Evolutionary conservation across 1,140 invertebrate genomes (phyloP), one percentile per base, ranked within the genome.

Genomic region (Trachelipus rathkii): DNA sequence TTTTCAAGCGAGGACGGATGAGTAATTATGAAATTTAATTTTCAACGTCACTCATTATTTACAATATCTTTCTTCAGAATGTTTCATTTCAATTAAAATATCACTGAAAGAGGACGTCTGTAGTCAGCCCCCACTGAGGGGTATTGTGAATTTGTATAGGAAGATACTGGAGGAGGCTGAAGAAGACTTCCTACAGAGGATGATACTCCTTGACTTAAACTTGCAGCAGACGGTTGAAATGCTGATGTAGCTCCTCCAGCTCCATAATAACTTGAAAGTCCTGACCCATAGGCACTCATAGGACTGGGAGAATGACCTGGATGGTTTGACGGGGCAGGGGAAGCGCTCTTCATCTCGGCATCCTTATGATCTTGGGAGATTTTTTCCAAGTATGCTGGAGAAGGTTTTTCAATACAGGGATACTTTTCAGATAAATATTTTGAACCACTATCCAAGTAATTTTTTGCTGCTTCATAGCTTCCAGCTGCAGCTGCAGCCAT

Each of bases 81-180:
- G 1, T 1, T 33, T 3, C 1, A 1, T 33, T 33, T 6, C 33
- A 33, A 60, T 60, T 92, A 94, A 88, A 93, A 93, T 88, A 94
- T 93, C 77, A 94, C 92, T 50, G 92, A 91, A 11, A 94, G 85
- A 0, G 93, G 92, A 82, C 92, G 87, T 74, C 92, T 86, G 84
- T 92, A 93, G 82, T 93, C 92, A 21, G 88, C 86, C 79, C 88
- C 87, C 44, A 86, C 87, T 87, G 33, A 84, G 87, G 86, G 0
- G 87, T 84, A 83, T 89, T 90, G 10, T 87, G 88, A 13, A 87
- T 84, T 82, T 90, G 75, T 81, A 76, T 83, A 82, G 21, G 81
- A 81, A 60, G 78, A 78, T 74, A 81, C 91, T 75, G 90, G 90
- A 0, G 88, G 87, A 87, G 91, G 89, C 24, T 90, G 88, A 8